phyloP scores from a whole-genome alignment of 2,888 invertebrate genomes.

The Strigamia transsilvanica region DNA sequence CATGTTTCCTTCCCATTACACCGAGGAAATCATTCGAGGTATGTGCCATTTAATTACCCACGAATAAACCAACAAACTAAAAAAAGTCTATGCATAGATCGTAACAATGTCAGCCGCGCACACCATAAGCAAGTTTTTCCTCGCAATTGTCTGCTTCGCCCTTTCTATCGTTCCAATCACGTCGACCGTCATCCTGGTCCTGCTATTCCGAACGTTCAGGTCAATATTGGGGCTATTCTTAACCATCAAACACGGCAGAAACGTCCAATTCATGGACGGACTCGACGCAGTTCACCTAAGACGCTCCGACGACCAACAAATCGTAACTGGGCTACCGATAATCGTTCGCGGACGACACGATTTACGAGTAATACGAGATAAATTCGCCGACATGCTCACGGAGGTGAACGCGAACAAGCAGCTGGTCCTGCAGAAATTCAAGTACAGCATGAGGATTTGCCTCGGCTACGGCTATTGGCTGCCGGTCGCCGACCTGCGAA shows the following conservation, averaged over 20 bases:
- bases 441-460: neutral
- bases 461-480: slow-evolving; percentile 69
- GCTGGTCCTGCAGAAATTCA: neutral
- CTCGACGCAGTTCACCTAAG: neutral
- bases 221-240: neutral
- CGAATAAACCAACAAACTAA: too few species aligned
- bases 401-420: neutral
- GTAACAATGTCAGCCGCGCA: too few species aligned
- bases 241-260: neutral
- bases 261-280: neutral
- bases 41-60: too few species aligned
- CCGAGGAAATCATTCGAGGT: too few species aligned
- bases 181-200: neutral
- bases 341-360: neutral
- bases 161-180: neutral
- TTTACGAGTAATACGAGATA: neutral
- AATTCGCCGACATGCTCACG: neutral
- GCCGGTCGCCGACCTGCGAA: slow-evolving; percentile 63
- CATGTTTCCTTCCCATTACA: too few species aligned
- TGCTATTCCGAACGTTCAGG: neutral
- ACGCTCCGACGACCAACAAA: neutral
- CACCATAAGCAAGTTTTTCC: neutral
- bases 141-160: neutral
- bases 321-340: neutral
- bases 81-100: too few species aligned